A percentile compares a stretch with the other conserved stretches of the same genome.
Evolutionary conservation across 2,888 invertebrate genomes (phyloP).

Genomic region (Sericinus montela): DNA sequence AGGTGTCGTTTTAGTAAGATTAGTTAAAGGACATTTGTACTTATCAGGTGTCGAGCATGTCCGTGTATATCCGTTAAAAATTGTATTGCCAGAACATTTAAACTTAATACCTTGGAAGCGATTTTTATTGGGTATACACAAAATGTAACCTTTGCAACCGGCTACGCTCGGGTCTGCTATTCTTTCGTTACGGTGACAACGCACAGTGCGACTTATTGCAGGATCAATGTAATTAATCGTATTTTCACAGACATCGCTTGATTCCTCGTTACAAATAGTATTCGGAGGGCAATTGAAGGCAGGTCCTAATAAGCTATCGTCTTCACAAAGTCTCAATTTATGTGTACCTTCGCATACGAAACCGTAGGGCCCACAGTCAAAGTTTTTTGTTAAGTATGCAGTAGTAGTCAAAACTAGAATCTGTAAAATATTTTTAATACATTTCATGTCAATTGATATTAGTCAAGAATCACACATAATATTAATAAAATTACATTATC

Average conservation of each 20-base stretch:
- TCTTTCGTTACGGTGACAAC: constrained; percentile 59
- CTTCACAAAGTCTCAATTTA: constrained; percentile 59
- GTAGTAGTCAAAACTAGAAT: constrained; percentile 20
- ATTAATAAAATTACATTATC: no score
- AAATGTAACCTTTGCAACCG: constrained; percentile 68
- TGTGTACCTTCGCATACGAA: constrained; percentile 56
- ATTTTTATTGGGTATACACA: constrained; percentile 64
- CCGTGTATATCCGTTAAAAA: constrained; percentile 62
- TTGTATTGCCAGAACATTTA: constrained; percentile 61
- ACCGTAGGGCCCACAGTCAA: constrained; percentile 62
- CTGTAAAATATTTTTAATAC: constrained; percentile 28
- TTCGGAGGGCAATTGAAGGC: constrained; percentile 59
- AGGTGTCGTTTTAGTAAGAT: constrained; percentile 35
- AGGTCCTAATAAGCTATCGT: constrained; percentile 49
- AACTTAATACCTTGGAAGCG: constrained; percentile 69
- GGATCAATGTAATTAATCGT: constrained; percentile 57
- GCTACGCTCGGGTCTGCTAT: constrained; percentile 63
- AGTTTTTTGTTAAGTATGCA: constrained; percentile 33
- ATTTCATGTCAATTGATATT: no score
- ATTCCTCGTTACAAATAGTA: constrained; percentile 65
- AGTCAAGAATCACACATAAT: no score
- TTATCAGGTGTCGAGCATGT: constrained; percentile 59
- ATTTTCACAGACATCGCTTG: constrained; percentile 62
- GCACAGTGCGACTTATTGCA: constrained; percentile 42
- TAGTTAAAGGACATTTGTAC: constrained; percentile 57